A percentile compares a stretch with the other conserved stretches of the same genome.
These are phyloP conservation scores for Holacanthus passer DNA, from an alignment of 2,113 vertebrate genomes.

Conservation along the genomic window DNA sequence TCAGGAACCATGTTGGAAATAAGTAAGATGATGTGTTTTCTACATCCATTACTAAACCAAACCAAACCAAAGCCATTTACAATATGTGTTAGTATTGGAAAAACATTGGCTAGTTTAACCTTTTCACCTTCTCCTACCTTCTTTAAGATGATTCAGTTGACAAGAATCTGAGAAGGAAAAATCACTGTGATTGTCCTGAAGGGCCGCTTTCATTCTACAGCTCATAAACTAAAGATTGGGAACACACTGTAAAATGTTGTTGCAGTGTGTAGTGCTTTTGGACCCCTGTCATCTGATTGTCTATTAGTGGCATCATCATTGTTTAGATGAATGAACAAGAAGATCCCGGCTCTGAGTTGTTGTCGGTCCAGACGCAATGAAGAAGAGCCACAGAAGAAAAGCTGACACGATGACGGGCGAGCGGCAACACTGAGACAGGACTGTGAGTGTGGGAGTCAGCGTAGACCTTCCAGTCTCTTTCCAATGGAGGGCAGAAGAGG, in stretches of 20 bases:
- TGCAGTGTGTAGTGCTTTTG: not conserved
- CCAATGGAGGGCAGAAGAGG: conserved; percentile 88
- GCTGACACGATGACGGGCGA: not conserved
- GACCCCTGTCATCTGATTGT: not conserved
- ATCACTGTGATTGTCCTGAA: not conserved
- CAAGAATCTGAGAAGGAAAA: not conserved
- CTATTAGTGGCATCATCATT: not conserved
- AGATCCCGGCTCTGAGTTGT: not conserved
- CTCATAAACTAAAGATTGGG: not conserved
- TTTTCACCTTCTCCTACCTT: not conserved
- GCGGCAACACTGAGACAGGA: not conserved
- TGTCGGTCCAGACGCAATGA: conserved; percentile 23
- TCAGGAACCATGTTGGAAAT: not conserved
- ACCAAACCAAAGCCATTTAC: not conserved
- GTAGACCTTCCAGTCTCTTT: conserved; percentile 75
- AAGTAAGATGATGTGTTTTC: not conserved
- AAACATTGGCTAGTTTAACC: not conserved
- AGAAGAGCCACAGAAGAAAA: not conserved
- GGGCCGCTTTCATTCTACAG: not conserved
- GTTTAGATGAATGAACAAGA: conserved; percentile 1
- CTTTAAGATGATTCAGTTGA: not conserved
- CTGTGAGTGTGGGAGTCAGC: conserved; percentile 11
- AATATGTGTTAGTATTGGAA: not conserved
- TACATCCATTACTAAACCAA: not conserved
- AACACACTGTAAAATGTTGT: not conserved